A percentile compares a stretch with the other conserved stretches of the same genome.
Evolutionary conservation across 2,888 invertebrate species (phyloP).

Genomic region (Drosophila planitibia): DNA sequence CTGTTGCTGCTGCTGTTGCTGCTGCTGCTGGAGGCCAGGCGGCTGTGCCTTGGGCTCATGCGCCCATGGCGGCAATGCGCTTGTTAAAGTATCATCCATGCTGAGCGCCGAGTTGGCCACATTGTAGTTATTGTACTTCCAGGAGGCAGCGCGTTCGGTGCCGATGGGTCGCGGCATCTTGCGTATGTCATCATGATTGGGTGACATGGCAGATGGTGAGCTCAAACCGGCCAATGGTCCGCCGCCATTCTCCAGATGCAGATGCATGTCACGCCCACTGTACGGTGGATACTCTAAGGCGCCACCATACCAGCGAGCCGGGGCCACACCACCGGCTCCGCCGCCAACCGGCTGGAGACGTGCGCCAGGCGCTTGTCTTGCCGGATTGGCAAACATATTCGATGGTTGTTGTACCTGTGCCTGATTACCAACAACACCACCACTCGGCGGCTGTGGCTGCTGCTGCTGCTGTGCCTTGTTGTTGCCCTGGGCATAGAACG

Average conservation of each 20-base stretch:
- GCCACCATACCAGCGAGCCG: slow-evolving; percentile 78
- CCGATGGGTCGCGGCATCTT: slow-evolving; percentile 91
- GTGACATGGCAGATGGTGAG: slow-evolving; percentile 85
- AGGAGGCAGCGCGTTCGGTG: slow-evolving; percentile 88
- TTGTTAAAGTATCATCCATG: slow-evolving; percentile 68
- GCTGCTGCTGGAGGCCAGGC: slow-evolving; percentile 57
- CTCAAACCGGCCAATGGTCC: slow-evolving; percentile 79
- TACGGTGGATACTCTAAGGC: slow-evolving; percentile 75
- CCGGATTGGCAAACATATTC: slow-evolving; percentile 77
- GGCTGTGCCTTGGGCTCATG: slow-evolving; percentile 68
- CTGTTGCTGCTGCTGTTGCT: slow-evolving; percentile 40
- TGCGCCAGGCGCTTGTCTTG: slow-evolving; percentile 58
- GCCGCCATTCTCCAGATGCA: slow-evolving; percentile 83
- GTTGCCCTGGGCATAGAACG: slow-evolving; percentile 88
- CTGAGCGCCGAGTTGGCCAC: slow-evolving; percentile 61
- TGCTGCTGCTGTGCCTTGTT: slow-evolving; percentile 49
- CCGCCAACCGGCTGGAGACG: slow-evolving; percentile 56
- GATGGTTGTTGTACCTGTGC: slow-evolving; percentile 61
- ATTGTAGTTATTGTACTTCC: slow-evolving; percentile 84
- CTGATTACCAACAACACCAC: slow-evolving; percentile 58
- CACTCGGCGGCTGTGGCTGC: slow-evolving; percentile 46
- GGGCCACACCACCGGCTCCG: slow-evolving; percentile 57
- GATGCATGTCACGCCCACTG: slow-evolving; percentile 76
- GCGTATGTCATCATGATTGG: slow-evolving; percentile 85
- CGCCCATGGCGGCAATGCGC: slow-evolving; percentile 63